Conservation (phyloP, 1,140 invertebrate species). For the Druon quercuslanigerum region DNA sequence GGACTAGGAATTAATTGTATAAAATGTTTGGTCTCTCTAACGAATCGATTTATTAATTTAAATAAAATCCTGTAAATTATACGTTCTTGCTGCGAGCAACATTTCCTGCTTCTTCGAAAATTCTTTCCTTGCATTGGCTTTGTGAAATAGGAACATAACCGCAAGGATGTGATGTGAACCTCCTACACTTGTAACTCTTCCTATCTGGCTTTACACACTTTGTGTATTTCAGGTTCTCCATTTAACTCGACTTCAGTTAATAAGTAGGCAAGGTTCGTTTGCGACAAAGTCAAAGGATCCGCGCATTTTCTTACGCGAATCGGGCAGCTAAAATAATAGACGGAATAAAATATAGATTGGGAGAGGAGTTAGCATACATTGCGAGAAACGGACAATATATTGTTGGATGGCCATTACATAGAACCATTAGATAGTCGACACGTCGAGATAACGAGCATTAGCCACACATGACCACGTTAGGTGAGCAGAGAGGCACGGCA, state of each 20-base stretch:
- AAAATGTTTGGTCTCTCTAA: no score
- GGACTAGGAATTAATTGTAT: no score
- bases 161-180: background rate
- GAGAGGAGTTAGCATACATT: conserved; percentile 63
- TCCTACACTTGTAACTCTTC: conserved; percentile 29
- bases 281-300: conserved; percentile 31
- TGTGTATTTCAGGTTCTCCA: conserved; percentile 5
- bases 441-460: conserved; percentile 76
- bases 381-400: conserved; percentile 74
- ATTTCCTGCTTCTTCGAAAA: no score
- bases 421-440: conserved; percentile 75
- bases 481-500: conserved; percentile 52
- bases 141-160: background rate
- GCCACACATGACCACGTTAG: conserved; percentile 70
- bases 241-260: conserved; percentile 29
- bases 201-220: conserved; percentile 6
- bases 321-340: conserved; percentile 66
- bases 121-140: no score
- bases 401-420: conserved; percentile 70
- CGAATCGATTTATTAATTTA: no score
- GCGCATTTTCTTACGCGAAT: conserved; percentile 57
- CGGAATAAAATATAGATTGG: conserved; percentile 68
- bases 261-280: conserved; percentile 21
- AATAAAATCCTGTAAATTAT: no score
- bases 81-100: no score